Conservation (phyloP, 2,888 invertebrate genomes). For the Andrena haemorrhoa region DNA sequence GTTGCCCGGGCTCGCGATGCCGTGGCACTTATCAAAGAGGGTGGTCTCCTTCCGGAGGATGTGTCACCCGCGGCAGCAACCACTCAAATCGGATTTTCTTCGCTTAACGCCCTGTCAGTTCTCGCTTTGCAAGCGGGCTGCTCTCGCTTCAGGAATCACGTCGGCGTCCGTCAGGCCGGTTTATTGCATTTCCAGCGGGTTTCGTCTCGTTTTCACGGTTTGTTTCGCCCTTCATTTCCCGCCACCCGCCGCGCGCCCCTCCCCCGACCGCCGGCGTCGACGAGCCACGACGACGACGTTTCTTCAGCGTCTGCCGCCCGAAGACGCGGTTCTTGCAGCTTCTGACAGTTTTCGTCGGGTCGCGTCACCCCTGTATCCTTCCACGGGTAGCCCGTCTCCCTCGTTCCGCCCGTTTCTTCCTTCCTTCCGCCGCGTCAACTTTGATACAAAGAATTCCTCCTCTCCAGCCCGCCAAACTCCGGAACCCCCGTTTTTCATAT, state of each 20-base stretch:
- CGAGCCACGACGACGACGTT: slow-evolving; percentile 46
- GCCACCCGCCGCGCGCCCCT: slow-evolving; percentile 24
- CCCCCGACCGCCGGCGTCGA: slow-evolving; percentile 45
- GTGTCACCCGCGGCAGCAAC: slow-evolving; percentile 57
- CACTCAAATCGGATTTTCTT: slow-evolving; percentile 73
- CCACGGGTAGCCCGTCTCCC: slow-evolving; percentile 16
- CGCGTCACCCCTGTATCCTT: slow-evolving; percentile 58
- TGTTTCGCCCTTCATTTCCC: slow-evolving; percentile 76
- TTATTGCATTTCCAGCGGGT: slow-evolving; percentile 79
- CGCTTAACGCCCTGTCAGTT: slow-evolving; percentile 74
- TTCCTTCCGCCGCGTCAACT: slow-evolving; percentile 68
- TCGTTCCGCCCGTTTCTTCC: slow-evolving; percentile 30
- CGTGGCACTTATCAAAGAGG: slow-evolving; percentile 56
- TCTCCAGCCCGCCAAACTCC: slow-evolving; percentile 38
- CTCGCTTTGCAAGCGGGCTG: slow-evolving; percentile 74
- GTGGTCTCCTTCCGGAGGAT: slow-evolving; percentile 56
- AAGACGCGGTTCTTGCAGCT: slow-evolving; percentile 62
- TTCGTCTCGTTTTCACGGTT: slow-evolving; percentile 80
- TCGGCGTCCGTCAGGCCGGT: slow-evolving; percentile 74
- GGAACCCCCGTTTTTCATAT: slow-evolving; percentile 21
- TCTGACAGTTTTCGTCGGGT: slow-evolving; percentile 70
- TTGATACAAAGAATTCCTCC: slow-evolving; percentile 63
- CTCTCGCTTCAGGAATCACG: slow-evolving; percentile 73
- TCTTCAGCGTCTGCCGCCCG: slow-evolving; percentile 43
- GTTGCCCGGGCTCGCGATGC: slow-evolving; percentile 3